Evolutionary conservation across 2,797 vertebrate species (phyloP), one percentile per base, ranked within the genome.

Genomic region (Anguilla anguilla): DNA sequence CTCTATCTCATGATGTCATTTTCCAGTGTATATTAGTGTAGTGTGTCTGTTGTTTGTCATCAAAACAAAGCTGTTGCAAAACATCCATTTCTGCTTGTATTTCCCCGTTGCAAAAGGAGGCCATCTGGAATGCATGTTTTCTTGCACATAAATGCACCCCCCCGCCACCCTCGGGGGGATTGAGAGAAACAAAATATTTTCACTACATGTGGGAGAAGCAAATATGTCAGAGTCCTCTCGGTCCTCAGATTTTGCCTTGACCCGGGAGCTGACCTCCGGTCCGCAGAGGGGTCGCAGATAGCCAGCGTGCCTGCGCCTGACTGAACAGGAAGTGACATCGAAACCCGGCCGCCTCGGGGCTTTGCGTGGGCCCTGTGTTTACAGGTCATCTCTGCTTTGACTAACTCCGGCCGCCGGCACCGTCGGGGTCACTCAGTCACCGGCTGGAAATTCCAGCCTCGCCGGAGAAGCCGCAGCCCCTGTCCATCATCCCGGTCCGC

Each of bases 361-460:
- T 83, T 61, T 72, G 15, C 85, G 87, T 69, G 55, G 72, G 49
- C 67, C 82, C 15, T 83, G 72, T 85, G 86, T 90, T 91, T 82
- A 57, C 57, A 87, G 83, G 39, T 87, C 86, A 85, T 55, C 82
- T 46, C 67, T 0, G 53, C 72, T 61, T 13, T 74, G 85, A 84
- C 19, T 35, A 51, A n/a, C 28, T n/a, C 51, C 61, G 51, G 61
- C 59, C 67, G 59, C 81, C 87, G 39, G 72, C 88, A 90, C 72
- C 81, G 69, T 77, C 88, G 53, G 89, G 90, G 91, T 91, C 91
- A 89, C 64, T 46, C 51, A 55, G 74, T 89, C 89, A 87, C 35
- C 43, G 39, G 89, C 61, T 90, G 90, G 86, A 91, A 89, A 81
- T 90, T 84, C 87, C 83, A 84, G 51, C 81, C 67, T 39, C 22